Evolutionary conservation across 2,113 vertebrate genomes (phyloP), one percentile per base, ranked within the genome.

Genomic region (Sinocyclocheilus anophthalmus): DNA sequence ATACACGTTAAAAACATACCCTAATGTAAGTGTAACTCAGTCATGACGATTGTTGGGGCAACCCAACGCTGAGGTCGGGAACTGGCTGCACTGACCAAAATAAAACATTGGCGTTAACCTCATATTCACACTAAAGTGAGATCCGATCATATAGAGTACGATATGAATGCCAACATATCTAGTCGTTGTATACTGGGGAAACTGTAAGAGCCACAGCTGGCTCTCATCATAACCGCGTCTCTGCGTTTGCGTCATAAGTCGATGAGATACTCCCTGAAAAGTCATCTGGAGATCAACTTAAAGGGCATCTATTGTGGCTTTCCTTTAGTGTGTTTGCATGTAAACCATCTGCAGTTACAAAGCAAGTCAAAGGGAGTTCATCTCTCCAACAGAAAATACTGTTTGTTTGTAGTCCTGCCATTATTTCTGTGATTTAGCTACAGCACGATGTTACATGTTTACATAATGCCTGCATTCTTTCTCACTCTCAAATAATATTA

Each of bases 181-280:
- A 37, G 65, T 3, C 7, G 30, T 8, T 84, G 37, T 37, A 37
- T 37, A 0, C 37, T 37, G 37, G 37, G 20, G 59, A 55, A 55
- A 83, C 18, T 65, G 30, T 55, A n/a, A 9, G n/a, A 37, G 33
- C 39, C 73, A 70, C 86, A 83, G 81, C 86, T 87, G 86, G 86
- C 37, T 61, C 63, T 87, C 81, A 84, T 87, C 82, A 87, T 59
- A 14, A 53, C 75, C 24, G 11, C n/a, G 14, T 78, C 81, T 77
- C 76, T 55, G 26, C 3, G 53, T 18, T 22, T 78, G 81, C 82
- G 86, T 87, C 86, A 84, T 24, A 10, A 86, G 79, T 84, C 73
- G 78, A 48, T 84, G 67, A 59, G 73, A n/a, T n/a, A 45, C 63
- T 84, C 53, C 61, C 59, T 83, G 81, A 24, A 84, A 79, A 72